A percentile compares a stretch with the other conserved stretches of the same genome.
Conservation (phyloP, 2,113 vertebrate species). For the Indicator indicator region DNA sequence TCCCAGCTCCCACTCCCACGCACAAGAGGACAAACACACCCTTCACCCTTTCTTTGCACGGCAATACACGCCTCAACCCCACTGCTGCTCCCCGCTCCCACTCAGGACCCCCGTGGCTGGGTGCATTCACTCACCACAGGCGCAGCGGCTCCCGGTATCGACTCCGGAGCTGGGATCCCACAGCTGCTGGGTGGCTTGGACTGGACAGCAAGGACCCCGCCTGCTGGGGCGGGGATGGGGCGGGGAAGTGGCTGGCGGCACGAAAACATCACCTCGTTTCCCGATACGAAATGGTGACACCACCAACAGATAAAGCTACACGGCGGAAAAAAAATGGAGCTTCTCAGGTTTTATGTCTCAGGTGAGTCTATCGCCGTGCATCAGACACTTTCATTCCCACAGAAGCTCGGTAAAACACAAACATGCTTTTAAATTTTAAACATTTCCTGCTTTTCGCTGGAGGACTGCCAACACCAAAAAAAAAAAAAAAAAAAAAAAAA, state of each 20-base stretch:
- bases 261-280: rapidly evolving
- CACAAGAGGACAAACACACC: rapidly evolving
- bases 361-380: rapidly evolving
- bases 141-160: not conserved
- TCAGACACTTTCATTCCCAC: rapidly evolving
- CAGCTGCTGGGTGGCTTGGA: rapidly evolving
- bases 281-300: rapidly evolving
- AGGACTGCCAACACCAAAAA: not conserved
- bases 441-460: rapidly evolving
- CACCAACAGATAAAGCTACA: not conserved
- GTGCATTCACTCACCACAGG: not conserved
- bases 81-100: not conserved
- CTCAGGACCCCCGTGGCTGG: not conserved
- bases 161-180: not conserved
- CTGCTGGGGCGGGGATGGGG: not conserved
- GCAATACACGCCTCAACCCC: rapidly evolving
- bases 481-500: too few relatives aligned
- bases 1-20: not conserved
- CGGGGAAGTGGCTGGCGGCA: not conserved
- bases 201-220: not conserved
- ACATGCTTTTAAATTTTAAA: rapidly evolving
- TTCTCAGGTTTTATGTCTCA: rapidly evolving
- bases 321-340: rapidly evolving
- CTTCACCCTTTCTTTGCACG: rapidly evolving
- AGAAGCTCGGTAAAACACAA: not conserved